phyloP scores from a whole-genome alignment of 1,140 invertebrate species.

The Dendroctonus valens region DNA sequence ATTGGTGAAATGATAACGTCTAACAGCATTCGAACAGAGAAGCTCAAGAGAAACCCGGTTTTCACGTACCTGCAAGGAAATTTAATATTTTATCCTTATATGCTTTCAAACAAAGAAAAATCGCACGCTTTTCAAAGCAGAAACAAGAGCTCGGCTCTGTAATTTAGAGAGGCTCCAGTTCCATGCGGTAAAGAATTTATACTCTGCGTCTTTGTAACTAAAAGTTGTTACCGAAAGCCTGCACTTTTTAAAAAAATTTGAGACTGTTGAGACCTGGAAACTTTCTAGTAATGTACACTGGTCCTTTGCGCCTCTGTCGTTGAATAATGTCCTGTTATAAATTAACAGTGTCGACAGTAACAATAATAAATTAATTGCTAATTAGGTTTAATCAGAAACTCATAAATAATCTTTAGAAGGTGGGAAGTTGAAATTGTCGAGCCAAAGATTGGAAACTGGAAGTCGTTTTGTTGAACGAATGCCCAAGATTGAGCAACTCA shows the following conservation, averaged over 20 bases:
- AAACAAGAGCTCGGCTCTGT: slow-evolving; percentile 12
- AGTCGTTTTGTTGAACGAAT: no score
- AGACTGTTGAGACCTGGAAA: not conserved
- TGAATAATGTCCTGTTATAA: not conserved
- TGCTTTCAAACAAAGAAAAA: slow-evolving; percentile 24
- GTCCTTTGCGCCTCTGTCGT: not conserved
- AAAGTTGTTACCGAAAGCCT: slow-evolving; percentile 1
- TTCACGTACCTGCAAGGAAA: slow-evolving; percentile 10
- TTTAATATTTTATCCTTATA: slow-evolving; percentile 22
- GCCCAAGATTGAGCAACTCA: no score
- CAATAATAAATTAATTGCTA: no score
- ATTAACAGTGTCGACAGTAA: not conserved
- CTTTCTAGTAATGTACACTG: no score
- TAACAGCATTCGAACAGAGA: not conserved
- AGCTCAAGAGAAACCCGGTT: not conserved
- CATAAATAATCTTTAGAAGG: no score
- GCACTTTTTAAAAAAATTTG: not conserved
- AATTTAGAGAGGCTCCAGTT: slow-evolving; percentile 13
- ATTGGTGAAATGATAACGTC: no score
- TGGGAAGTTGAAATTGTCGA: no score
- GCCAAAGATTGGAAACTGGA: no score
- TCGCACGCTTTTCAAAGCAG: slow-evolving; percentile 9
- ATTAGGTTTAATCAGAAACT: no score
- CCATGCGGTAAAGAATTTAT: slow-evolving; percentile 13
- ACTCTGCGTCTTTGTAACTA: slow-evolving; percentile 6